Base-by-base conservation (phyloP, 2,113 vertebrate species). In the Callospermophilus lateralis region DNA sequence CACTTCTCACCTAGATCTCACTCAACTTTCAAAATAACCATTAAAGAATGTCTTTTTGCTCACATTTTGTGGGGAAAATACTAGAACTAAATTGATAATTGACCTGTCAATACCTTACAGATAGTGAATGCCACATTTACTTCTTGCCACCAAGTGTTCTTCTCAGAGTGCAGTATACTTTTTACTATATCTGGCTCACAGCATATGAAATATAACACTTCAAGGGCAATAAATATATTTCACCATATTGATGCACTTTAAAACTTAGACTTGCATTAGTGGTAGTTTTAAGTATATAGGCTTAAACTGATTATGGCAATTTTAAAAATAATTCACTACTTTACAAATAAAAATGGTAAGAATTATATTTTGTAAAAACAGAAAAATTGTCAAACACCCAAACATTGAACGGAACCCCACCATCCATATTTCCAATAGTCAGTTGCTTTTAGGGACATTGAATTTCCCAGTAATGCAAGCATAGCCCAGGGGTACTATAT, bases 401-500 rank as follows among this genome's bases (percentile, higher is more conserved):
- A 97, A 51, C 83, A 94, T 58, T 73, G 67, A 96, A 51, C 0
- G 4, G 81, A 97, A 98, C 74, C 32, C 32, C 28, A 51, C 34
- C 34, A n/a, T 30, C 81, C 3, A 61, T 79, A 93, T 88, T 97
- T 96, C 63, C 77, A 87, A 48, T 67, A 0, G 15, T 76, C 74
- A 26, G 58, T 95, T 98, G 86, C 73, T 86, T 24, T 6, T n/a
- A 95, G 48, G 63, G 63, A 78, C 80, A 53, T 0, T 4, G 37
- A 95, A 94, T 97, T 98, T 96, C 81, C 70, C 58, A 53, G 17
- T 80, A 88, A 89, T 97, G 1, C 8, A 30, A 77, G 78, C 61
- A 84, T 61, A 55, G 95, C 93, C 84, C 78, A 92, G 34, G 96
- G 97, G 96, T 92, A 37, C 96, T 96, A 96, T 98, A 94, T 97